These are phyloP conservation scores for Ochotona curzoniae DNA, from an alignment of 2,113 vertebrate genomes.

Conservation along the genomic window DNA sequence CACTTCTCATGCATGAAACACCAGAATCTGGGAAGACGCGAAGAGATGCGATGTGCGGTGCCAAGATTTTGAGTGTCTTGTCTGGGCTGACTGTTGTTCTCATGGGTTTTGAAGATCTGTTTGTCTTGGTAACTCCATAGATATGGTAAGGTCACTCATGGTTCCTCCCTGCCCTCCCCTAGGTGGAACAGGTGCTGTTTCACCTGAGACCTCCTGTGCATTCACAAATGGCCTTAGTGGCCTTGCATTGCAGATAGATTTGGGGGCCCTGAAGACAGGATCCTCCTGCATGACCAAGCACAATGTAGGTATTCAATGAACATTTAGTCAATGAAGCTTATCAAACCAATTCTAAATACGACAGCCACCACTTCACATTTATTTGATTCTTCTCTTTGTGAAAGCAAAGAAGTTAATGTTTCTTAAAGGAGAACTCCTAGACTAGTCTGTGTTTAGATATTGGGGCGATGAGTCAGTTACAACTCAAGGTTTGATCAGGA, in stretches of 20 bases:
- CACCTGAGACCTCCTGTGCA: not conserved
- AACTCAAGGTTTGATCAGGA: not conserved
- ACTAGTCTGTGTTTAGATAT: not conserved
- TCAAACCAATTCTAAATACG: not conserved
- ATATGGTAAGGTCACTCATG: not conserved
- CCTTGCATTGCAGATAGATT: not conserved
- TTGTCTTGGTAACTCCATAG: not conserved
- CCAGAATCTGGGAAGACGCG: not conserved
- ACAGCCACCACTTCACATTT: not conserved
- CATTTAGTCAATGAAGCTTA: no score
- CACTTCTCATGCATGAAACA: not conserved
- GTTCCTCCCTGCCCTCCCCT: not conserved
- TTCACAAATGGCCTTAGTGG: not conserved
- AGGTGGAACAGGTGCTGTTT: not conserved
- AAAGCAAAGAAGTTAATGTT: constrained; percentile 23
- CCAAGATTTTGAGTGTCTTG: constrained; percentile 50
- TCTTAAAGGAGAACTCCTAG: constrained; percentile 1
- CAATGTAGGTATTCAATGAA: not conserved
- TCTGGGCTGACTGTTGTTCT: not conserved
- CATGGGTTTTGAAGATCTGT: not conserved
- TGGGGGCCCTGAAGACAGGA: not conserved
- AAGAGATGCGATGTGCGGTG: not conserved
- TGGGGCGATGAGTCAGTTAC: not conserved
- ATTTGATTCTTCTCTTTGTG: not conserved
- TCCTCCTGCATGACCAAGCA: not conserved